Percentiles rank a stretch among this genome's conserved stretches.
These are phyloP conservation scores for Andricus quercusramuli DNA, from an alignment of 2,888 invertebrate genomes.

Conservation along the genomic window DNA sequence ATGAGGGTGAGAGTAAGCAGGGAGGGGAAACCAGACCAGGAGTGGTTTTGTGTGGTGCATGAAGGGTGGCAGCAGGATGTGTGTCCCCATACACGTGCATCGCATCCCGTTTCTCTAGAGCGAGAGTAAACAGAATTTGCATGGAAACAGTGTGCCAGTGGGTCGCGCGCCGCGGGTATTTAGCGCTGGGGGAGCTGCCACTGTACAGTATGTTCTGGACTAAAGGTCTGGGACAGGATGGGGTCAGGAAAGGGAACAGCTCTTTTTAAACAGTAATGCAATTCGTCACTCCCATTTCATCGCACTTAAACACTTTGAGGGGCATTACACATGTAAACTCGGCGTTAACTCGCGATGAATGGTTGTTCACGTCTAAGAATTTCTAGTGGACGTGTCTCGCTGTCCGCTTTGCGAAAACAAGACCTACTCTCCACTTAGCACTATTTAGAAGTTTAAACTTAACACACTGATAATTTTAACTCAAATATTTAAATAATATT, in stretches of 20 bases:
- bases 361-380: not conserved
- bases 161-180: constrained; percentile 67
- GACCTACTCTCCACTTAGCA: too few relatives aligned
- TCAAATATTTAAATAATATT: too few relatives aligned
- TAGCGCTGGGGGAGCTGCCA: constrained; percentile 49
- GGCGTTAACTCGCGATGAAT: constrained; percentile 12
- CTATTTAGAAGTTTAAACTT: too few relatives aligned
- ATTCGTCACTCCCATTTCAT: not conserved
- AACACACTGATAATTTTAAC: too few relatives aligned
- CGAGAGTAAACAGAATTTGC: constrained; percentile 77
- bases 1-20: constrained; percentile 46
- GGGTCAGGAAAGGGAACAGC: constrained; percentile 1
- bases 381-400: not conserved
- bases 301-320: not conserved
- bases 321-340: constrained; percentile 9
- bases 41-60: constrained; percentile 24
- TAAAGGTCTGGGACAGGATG: constrained; percentile 15
- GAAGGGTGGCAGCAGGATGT: constrained; percentile 38
- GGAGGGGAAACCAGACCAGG: constrained; percentile 45
- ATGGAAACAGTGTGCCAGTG: constrained; percentile 77
- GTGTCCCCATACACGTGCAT: constrained; percentile 46
- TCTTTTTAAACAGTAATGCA: constrained; percentile 24
- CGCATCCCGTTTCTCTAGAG: constrained; percentile 58
- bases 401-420: not conserved
- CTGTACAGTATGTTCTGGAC: constrained; percentile 40